These are phyloP conservation scores for Leptinotarsa tumamoca DNA, from an alignment of 2,888 invertebrate species.

Conservation along the genomic window DNA sequence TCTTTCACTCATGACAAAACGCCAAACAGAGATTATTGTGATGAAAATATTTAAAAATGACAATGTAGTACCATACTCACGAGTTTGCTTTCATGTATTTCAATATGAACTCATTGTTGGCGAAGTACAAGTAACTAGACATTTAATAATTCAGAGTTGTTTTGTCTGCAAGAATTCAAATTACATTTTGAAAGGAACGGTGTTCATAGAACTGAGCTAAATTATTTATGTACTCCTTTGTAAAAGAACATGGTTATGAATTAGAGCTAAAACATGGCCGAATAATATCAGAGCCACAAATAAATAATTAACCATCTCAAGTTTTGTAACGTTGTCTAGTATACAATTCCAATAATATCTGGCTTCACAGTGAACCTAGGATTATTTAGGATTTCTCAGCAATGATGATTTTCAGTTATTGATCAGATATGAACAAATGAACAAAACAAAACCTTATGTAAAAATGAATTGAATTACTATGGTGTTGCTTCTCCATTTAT, in stretches of 20 bases:
- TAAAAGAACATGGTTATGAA: neutral
- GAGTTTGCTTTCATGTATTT: neutral
- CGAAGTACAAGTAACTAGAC: slow-evolving; percentile 12
- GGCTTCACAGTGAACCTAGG: no score
- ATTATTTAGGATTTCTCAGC: no score
- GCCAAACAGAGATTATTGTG: neutral
- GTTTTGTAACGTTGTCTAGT: neutral
- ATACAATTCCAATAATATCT: no score
- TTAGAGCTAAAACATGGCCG: neutral
- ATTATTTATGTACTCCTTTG: neutral
- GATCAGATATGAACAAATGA: no score
- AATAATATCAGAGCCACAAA: neutral
- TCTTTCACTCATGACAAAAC: neutral
- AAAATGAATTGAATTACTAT: no score
- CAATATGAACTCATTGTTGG: neutral
- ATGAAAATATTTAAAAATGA: neutral
- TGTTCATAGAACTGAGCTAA: neutral
- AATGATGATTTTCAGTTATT: no score
- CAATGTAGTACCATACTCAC: neutral
- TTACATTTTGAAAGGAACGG: slow-evolving; percentile 11
- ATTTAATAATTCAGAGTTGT: slow-evolving; percentile 11
- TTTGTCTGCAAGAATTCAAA: slow-evolving; percentile 7
- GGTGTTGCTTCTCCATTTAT: no score
- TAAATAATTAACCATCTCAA: neutral
- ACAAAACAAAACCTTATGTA: no score